Percentiles rank a stretch among this genome's conserved stretches.
Conservation (phyloP, 2,797 vertebrate species). For the Chromis chromis region DNA sequence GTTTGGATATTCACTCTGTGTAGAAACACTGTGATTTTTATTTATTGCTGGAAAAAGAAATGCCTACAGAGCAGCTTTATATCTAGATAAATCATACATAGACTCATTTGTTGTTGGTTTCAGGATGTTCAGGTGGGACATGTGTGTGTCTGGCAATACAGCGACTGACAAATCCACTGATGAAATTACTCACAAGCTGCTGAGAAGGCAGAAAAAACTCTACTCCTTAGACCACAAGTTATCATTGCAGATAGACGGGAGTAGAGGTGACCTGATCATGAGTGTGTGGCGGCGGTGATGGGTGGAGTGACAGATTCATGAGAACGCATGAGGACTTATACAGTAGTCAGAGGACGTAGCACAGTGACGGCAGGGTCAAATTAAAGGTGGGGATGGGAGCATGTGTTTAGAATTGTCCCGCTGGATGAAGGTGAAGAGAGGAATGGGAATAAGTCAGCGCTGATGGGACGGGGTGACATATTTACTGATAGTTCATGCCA, state of each 20-base stretch:
- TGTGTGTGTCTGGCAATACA: background rate
- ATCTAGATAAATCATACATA: background rate
- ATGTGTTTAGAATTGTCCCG: slow-evolving; percentile 42
- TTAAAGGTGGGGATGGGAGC: slow-evolving; percentile 25
- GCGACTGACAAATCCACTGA: slow-evolving; percentile 5
- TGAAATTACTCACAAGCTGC: slow-evolving; percentile 28
- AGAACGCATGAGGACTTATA: slow-evolving; percentile 1
- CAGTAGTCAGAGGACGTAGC: background rate
- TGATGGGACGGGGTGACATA: slow-evolving; percentile 29
- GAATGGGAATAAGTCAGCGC: slow-evolving; percentile 29
- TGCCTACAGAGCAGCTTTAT: background rate
- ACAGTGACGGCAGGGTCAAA: slow-evolving; percentile 5
- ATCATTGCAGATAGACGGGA: slow-evolving; percentile 24
- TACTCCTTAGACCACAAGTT: slow-evolving; percentile 28
- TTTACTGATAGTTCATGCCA: slow-evolving; percentile 27
- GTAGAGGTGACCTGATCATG: slow-evolving; percentile 25
- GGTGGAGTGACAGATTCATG: slow-evolving; percentile 4
- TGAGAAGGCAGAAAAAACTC: slow-evolving; percentile 32
- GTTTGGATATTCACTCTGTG: background rate
- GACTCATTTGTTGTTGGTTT: slow-evolving; percentile 6
- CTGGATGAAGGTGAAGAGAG: slow-evolving; percentile 40
- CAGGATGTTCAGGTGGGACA: background rate
- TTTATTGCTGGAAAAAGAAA: background rate
- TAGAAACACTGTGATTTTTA: background rate
- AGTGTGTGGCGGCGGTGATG: background rate